These are phyloP conservation scores for Crossocerus cetratus DNA, from an alignment of 2,888 invertebrate species.

Conservation along the genomic window DNA sequence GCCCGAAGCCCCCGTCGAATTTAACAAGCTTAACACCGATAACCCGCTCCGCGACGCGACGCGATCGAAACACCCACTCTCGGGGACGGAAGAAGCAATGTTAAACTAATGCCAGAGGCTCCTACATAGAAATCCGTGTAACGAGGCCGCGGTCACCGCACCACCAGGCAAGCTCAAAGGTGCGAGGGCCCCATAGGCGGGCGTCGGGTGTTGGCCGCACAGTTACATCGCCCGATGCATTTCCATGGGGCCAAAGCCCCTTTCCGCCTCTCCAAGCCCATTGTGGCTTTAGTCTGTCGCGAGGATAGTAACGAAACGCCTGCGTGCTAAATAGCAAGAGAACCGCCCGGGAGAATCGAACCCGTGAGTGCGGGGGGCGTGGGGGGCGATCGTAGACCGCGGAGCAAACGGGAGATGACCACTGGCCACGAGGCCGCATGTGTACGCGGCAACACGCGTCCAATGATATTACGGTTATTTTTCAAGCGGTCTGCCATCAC, in stretches of 20 bases:
- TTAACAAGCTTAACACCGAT: conserved; percentile 59
- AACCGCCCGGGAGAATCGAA: neutral
- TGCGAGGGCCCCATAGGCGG: too few species aligned
- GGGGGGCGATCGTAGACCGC: neutral
- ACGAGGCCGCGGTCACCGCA: too few species aligned
- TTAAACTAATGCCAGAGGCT: too few species aligned
- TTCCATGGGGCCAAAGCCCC: too few species aligned
- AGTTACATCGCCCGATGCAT: too few species aligned
- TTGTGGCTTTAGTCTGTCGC: neutral
- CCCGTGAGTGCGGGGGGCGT: neutral
- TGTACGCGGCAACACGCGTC: conserved; percentile 35
- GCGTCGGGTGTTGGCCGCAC: too few species aligned
- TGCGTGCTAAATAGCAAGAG: neutral
- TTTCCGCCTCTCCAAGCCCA: neutral
- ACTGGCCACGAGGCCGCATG: conserved; percentile 36
- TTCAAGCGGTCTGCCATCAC: conserved; percentile 57
- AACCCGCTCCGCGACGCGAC: conserved; percentile 47
- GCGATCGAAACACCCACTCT: too few species aligned
- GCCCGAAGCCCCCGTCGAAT: conserved; percentile 60
- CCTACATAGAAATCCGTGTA: too few species aligned
- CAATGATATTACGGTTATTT: conserved; percentile 68
- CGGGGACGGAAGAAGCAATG: too few species aligned
- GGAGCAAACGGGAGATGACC: too few species aligned
- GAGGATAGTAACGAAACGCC: neutral
- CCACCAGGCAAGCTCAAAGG: too few species aligned